Percentiles rank a stretch among this genome's conserved stretches.
These are phyloP conservation scores for Poeciliopsis retropinna DNA, from an alignment of 2,113 vertebrate species.

Conservation along the genomic window DNA sequence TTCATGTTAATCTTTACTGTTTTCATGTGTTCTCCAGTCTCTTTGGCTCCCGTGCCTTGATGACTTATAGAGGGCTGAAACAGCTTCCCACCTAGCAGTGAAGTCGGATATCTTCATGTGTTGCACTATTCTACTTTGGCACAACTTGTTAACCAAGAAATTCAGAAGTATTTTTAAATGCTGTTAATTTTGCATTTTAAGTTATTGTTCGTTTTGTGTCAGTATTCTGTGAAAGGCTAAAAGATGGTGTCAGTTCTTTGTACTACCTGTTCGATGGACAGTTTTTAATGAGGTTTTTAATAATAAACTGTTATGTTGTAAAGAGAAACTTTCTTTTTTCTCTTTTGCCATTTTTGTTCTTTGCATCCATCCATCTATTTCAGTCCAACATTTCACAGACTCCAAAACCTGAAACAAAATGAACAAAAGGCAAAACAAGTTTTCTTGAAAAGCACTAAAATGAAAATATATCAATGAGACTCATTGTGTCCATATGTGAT, in stretches of 20 bases:
- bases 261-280: neutral
- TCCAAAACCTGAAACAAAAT: neutral
- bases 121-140: neutral
- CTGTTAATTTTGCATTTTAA: neutral
- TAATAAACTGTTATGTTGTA: neutral
- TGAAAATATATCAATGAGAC: neutral
- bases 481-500: no score
- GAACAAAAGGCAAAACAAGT: neutral
- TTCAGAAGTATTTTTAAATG: neutral
- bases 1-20: neutral
- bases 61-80: conserved; percentile 74
- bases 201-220: conserved; percentile 2
- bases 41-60: conserved; percentile 96
- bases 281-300: conserved; percentile 11
- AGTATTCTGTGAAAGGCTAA: conserved; percentile 8
- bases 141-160: neutral
- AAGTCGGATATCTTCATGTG: neutral
- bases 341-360: neutral
- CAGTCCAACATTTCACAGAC: neutral
- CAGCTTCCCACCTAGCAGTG: neutral
- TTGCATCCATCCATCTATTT: neutral
- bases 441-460: neutral
- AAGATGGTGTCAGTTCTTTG: neutral
- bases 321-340: neutral
- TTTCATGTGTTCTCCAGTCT: conserved; percentile 78